These are phyloP conservation scores for Microvelia longipes DNA, from an alignment of 1,140 invertebrate genomes.

Conservation along the genomic window DNA sequence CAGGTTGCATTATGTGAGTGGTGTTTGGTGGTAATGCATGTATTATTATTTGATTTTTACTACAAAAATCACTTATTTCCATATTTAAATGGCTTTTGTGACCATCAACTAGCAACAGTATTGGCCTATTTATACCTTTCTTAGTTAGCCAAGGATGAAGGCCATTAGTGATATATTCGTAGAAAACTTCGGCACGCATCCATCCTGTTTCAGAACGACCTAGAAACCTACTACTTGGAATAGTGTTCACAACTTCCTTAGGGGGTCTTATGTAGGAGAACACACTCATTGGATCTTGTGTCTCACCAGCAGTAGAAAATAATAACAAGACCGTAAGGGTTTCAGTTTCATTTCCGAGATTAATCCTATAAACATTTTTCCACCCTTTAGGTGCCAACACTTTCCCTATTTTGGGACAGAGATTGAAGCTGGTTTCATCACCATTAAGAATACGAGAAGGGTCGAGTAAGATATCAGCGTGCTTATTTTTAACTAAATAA, in stretches of 20 bases:
- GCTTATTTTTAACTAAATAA: constrained; percentile 21
- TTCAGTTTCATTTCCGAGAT: constrained; percentile 10
- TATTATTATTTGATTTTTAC: constrained; percentile 28
- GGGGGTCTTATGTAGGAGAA: constrained; percentile 27
- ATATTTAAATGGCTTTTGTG: constrained; percentile 29
- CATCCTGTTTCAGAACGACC: constrained; percentile 26
- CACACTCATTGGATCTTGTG: constrained; percentile 19
- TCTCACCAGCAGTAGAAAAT: constrained; percentile 10
- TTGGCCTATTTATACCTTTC: constrained; percentile 19
- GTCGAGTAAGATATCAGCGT: constrained; percentile 15
- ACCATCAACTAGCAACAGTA: constrained; percentile 31
- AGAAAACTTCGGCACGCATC: constrained; percentile 14
- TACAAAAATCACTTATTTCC: constrained; percentile 27
- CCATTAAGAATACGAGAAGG: constrained; percentile 17
- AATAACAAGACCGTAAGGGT: constrained; percentile 15
- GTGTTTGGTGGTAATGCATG: constrained; percentile 30
- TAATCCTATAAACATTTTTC: constrained; percentile 14
- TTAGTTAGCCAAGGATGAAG: constrained; percentile 16
- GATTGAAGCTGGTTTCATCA: constrained; percentile 18
- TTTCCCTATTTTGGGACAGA: constrained; percentile 12
- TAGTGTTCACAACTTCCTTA: constrained; percentile 19
- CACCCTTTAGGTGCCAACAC: constrained; percentile 14
- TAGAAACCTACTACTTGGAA: constrained; percentile 24
- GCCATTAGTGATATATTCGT: constrained; percentile 16
- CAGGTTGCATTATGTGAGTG: constrained; percentile 31